Conservation (phyloP, 2,113 vertebrate genomes). For the Piaya cayana region DNA sequence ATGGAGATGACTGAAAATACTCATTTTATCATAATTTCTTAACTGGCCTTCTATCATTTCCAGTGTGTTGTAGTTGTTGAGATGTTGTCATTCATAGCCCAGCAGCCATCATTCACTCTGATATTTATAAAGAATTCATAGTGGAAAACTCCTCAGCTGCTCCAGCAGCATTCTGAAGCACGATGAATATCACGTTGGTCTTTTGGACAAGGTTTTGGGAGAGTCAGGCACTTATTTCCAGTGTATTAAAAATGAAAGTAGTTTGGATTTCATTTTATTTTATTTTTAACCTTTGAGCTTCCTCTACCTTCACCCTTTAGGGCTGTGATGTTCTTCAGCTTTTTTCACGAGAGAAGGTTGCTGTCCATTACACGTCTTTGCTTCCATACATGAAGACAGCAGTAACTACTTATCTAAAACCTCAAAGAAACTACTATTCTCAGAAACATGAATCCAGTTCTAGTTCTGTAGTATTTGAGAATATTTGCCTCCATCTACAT, state of each 20-base stretch:
- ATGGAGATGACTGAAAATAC: not conserved
- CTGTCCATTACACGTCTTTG: not conserved
- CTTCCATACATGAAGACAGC: not conserved
- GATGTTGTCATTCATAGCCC: not conserved
- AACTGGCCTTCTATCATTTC: not conserved
- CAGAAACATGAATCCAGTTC: not conserved
- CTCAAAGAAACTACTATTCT: not conserved
- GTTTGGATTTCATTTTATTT: too few relatives aligned
- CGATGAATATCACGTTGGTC: accelerated
- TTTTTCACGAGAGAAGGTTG: not conserved
- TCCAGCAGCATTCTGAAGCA: not conserved
- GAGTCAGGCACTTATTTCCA: not conserved
- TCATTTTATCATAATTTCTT: not conserved
- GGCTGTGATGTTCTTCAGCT: not conserved
- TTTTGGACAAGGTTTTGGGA: not conserved
- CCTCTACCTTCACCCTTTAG: not conserved
- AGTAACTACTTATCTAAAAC: not conserved
- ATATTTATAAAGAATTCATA: not conserved
- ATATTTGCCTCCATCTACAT: not conserved
- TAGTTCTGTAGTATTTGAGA: not conserved
- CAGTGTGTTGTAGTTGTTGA: accelerated
- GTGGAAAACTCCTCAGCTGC: not conserved
- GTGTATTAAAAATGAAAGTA: not conserved
- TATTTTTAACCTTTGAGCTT: not conserved
- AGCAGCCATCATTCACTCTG: not conserved